Conservation (phyloP, 2,797 vertebrate species). For the Cynodonichthys magdalenae region DNA sequence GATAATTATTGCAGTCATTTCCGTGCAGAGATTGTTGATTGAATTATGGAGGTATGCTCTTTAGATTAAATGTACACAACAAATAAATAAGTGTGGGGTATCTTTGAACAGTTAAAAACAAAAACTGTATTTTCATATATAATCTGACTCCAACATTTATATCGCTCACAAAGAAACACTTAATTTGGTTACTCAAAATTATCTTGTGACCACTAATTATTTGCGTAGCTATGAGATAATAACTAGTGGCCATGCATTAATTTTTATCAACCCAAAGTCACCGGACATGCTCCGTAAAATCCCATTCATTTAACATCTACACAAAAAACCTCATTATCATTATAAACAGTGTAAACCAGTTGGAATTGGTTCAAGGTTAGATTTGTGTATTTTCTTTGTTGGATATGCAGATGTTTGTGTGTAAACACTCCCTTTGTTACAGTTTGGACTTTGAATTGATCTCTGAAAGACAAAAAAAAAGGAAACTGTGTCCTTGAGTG, state of each 20-base stretch:
- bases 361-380: conserved; percentile 38
- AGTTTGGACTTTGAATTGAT: conserved; percentile 67
- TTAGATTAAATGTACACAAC: too few relatives aligned
- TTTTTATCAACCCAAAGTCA: conserved; percentile 25
- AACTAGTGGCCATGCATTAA: conserved; percentile 48
- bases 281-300: conserved; percentile 8
- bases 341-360: conserved; percentile 40
- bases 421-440: conserved; percentile 62
- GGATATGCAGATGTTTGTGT: conserved; percentile 67
- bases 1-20: too few relatives aligned
- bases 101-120: too few relatives aligned
- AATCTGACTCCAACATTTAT: too few relatives aligned
- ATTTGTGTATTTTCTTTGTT: conserved; percentile 49
- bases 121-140: too few relatives aligned
- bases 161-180: too few relatives aligned
- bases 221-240: too few relatives aligned
- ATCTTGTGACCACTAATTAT: too few relatives aligned
- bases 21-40: too few relatives aligned
- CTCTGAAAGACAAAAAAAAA: conserved; percentile 26
- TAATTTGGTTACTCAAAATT: too few relatives aligned
- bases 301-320: conserved; percentile 39
- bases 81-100: too few relatives aligned
- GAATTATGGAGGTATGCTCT: too few relatives aligned
- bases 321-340: conserved; percentile 52
- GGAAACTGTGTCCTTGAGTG: conserved; percentile 38